phyloP scores from a whole-genome alignment of 2,113 vertebrate species.

The Peromyscus polionotus region DNA sequence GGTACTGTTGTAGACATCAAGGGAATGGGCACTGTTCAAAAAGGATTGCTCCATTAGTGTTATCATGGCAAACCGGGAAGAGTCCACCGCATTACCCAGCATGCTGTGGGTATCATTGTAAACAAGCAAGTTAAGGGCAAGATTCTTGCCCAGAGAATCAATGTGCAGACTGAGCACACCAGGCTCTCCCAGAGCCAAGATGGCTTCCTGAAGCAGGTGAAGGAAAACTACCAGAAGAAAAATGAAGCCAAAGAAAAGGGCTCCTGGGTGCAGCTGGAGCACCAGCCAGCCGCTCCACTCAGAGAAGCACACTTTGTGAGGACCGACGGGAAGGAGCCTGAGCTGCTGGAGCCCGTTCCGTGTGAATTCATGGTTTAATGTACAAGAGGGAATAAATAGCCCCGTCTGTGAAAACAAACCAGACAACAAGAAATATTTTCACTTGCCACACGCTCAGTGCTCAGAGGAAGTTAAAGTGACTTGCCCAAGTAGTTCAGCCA shows the following conservation, averaged over 20 bases:
- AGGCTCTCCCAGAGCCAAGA: background rate
- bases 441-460: background rate
- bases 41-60: background rate
- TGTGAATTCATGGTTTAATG: background rate
- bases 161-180: background rate
- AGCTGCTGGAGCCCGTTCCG: background rate
- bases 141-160: background rate
- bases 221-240: background rate
- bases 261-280: background rate
- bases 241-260: background rate
- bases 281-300: background rate
- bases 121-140: background rate
- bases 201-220: background rate
- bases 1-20: background rate
- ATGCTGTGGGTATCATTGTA: background rate
- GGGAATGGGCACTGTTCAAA: background rate
- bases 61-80: background rate
- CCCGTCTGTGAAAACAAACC: background rate
- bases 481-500: background rate
- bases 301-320: background rate
- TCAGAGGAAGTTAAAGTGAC: background rate
- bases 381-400: background rate
- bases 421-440: background rate
- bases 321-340: background rate
- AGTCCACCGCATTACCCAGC: background rate